phyloP scores from a whole-genome alignment of 2,888 invertebrate species.

The Fabriciana adippe region DNA sequence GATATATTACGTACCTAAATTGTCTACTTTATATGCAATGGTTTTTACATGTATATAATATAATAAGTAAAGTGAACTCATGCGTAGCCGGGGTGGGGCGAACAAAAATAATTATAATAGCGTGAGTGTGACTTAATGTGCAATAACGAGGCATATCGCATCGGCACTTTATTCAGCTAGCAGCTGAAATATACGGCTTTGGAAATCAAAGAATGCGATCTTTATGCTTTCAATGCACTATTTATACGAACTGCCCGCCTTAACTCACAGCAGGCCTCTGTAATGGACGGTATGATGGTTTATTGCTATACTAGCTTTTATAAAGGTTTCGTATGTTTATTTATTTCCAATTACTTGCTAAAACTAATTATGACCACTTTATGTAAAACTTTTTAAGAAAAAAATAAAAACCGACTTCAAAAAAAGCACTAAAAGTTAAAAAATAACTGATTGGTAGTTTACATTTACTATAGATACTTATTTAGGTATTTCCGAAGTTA shows the following conservation, averaged over 20 bases:
- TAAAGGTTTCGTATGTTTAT: too few species aligned
- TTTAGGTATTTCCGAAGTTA: too few species aligned
- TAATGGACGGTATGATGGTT: constrained; percentile 47
- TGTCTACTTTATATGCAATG: not conserved
- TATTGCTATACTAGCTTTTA: constrained; percentile 26
- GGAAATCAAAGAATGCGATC: constrained; percentile 50
- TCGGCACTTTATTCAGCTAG: constrained; percentile 11
- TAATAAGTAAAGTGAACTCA: not conserved
- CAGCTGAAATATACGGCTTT: constrained; percentile 45
- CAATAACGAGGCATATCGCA: constrained; percentile 19
- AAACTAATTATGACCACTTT: too few species aligned
- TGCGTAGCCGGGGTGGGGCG: not conserved
- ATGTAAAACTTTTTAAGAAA: too few species aligned
- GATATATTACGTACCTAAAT: not conserved
- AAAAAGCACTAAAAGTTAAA: too few species aligned
- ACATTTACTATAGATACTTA: too few species aligned
- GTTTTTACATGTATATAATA: not conserved
- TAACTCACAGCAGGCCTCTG: constrained; percentile 47
- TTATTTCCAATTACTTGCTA: too few species aligned
- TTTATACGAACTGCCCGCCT: constrained; percentile 45
- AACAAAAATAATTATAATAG: constrained; percentile 3
- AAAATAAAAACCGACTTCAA: too few species aligned
- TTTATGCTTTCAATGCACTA: constrained; percentile 51
- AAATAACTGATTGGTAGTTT: too few species aligned
- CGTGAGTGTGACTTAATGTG: constrained; percentile 6